phyloP scores from a whole-genome alignment of 2,797 vertebrate species.

The Pangasius mekongensis region DNA sequence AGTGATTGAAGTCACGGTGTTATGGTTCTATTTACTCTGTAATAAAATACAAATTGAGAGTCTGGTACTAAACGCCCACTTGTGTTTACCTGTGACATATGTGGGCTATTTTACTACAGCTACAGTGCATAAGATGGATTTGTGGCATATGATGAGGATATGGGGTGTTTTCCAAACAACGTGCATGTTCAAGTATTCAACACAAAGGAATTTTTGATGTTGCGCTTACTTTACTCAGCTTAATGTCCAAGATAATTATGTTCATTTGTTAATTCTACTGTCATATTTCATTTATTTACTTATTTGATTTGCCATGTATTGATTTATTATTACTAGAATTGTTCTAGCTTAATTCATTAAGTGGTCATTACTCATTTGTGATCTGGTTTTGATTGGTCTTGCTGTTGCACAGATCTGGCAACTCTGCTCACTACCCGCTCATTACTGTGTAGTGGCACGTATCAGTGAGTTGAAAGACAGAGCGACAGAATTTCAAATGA shows the following conservation, averaged over 20 bases:
- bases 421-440: not conserved
- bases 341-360: not conserved
- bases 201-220: not conserved
- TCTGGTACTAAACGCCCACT: not conserved
- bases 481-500: conserved; percentile 55
- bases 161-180: not conserved
- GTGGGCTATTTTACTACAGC: not conserved
- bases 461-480: conserved; percentile 57
- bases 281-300: not conserved
- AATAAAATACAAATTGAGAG: not conserved
- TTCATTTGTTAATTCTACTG: not conserved
- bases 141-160: not conserved
- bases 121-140: not conserved
- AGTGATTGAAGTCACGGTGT: not conserved
- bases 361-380: not conserved
- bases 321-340: not conserved
- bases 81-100: not conserved
- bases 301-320: not conserved
- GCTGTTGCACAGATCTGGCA: not conserved
- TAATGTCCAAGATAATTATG: not conserved
- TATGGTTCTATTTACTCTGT: not conserved
- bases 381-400: not conserved
- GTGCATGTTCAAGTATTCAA: not conserved
- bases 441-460: conserved; percentile 17
- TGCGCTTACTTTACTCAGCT: not conserved